phyloP scores from a whole-genome alignment of 2,797 vertebrate genomes.

The Tamandua tetradactyla region DNA sequence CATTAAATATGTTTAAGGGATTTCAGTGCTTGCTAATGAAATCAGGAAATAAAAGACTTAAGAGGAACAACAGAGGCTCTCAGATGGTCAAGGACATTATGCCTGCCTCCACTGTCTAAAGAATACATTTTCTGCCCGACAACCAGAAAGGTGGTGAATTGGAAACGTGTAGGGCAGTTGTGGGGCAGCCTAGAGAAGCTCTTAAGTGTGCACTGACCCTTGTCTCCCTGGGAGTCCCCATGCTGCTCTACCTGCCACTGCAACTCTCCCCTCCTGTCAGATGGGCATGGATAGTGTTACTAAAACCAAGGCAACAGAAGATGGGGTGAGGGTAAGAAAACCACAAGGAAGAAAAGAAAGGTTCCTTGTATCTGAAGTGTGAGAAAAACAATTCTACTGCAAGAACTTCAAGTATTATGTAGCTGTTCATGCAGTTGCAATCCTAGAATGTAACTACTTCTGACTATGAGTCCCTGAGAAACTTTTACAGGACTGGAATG shows the following conservation, averaged over 20 bases:
- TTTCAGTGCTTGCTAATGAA: not conserved
- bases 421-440: not conserved
- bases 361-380: not conserved
- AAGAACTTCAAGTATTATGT: not conserved
- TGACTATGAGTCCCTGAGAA: not conserved
- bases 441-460: not conserved
- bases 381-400: not conserved
- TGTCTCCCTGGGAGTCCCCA: too few relatives aligned
- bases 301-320: not conserved
- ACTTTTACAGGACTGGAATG: not conserved
- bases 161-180: not conserved
- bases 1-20: not conserved
- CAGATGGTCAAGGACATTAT: not conserved
- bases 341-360: not conserved
- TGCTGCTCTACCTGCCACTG: too few relatives aligned
- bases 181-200: not conserved
- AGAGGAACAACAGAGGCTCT: not conserved
- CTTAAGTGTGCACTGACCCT: too few relatives aligned
- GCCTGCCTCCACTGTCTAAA: not conserved
- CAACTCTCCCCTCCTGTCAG: not conserved
- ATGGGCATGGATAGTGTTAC: too few relatives aligned
- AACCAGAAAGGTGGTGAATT: not conserved
- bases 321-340: not conserved
- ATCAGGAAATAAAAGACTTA: not conserved
- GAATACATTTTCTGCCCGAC: not conserved